Evolutionary conservation across 2,113 vertebrate species (phyloP).

Genomic region (Tachysurus vachellii): DNA sequence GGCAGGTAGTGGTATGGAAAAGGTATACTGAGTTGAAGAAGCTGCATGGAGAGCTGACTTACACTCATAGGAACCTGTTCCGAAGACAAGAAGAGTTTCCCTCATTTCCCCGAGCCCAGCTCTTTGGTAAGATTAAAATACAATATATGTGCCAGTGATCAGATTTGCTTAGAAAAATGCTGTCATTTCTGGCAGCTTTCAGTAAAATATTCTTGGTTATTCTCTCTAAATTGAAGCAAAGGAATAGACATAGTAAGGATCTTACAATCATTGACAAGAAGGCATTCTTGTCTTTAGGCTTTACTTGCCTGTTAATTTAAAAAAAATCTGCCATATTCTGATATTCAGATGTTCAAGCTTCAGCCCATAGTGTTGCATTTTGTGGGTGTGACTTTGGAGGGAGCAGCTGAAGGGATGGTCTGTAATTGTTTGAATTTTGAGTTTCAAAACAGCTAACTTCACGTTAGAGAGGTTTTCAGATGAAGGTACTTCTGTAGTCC

Average conservation of each 20-base stretch:
- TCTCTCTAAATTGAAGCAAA: neutral
- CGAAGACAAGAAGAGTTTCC: constrained; percentile 86
- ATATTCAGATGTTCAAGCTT: neutral
- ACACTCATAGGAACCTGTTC: constrained; percentile 89
- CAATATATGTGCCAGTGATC: too few species aligned
- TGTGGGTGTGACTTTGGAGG: neutral
- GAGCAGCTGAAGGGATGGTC: neutral
- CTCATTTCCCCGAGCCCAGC: constrained; percentile 79
- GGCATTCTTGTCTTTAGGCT: too few species aligned
- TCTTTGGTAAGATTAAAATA: constrained; percentile 76
- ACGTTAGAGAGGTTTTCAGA: neutral
- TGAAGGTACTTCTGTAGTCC: neutral
- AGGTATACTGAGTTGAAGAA: constrained; percentile 88
- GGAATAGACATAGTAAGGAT: neutral
- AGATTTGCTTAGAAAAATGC: neutral
- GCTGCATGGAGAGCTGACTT: constrained; percentile 85
- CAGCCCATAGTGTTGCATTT: neutral
- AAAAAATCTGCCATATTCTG: neutral
- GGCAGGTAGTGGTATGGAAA: constrained; percentile 81
- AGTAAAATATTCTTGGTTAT: neutral
- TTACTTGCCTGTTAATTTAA: neutral
- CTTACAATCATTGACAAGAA: neutral
- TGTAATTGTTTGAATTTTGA: constrained; percentile 29
- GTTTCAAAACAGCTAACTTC: constrained; percentile 4
- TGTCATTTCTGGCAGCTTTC: neutral